Evolutionary conservation across 2,797 vertebrate species (phyloP).

Genomic region (Echeneis naucrates): DNA sequence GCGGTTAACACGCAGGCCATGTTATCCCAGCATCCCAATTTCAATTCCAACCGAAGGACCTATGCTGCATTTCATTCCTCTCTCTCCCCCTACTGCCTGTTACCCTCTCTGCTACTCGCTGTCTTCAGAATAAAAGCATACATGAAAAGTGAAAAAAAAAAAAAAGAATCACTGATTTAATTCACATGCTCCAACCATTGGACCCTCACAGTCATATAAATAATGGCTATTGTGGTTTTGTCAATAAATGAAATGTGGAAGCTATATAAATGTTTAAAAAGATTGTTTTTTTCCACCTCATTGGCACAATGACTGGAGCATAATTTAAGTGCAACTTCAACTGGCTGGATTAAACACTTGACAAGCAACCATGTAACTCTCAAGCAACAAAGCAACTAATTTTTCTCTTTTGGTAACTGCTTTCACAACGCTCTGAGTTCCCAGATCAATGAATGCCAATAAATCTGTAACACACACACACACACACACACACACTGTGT

Average conservation of each 20-base stretch:
- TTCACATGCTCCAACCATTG: background rate
- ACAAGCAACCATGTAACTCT: too few species aligned
- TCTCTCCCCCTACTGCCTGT: too few species aligned
- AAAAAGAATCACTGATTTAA: too few species aligned
- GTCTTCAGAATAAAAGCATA: too few species aligned
- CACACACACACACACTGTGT: slow-evolving; percentile 23
- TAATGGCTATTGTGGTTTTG: slow-evolving; percentile 19
- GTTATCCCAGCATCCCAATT: too few species aligned
- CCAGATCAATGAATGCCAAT: slow-evolving; percentile 49
- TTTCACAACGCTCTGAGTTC: slow-evolving; percentile 34
- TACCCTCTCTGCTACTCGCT: too few species aligned
- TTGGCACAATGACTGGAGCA: slow-evolving; percentile 18
- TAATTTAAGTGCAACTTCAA: slow-evolving; percentile 45
- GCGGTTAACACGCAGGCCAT: too few species aligned
- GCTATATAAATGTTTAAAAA: slow-evolving; percentile 47
- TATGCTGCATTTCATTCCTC: too few species aligned
- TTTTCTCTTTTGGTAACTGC: slow-evolving; percentile 32
- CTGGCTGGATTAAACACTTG: slow-evolving; percentile 53
- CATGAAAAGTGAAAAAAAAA: too few species aligned
- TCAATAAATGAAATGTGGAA: slow-evolving; percentile 39
- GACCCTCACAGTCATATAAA: slow-evolving; percentile 8
- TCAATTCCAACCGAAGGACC: too few species aligned
- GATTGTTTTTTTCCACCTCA: slow-evolving; percentile 46
- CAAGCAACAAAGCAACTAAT: too few species aligned
- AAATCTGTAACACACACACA: slow-evolving; percentile 39